Conservation (phyloP, 2,888 invertebrate genomes). For the Pocota personata region DNA sequence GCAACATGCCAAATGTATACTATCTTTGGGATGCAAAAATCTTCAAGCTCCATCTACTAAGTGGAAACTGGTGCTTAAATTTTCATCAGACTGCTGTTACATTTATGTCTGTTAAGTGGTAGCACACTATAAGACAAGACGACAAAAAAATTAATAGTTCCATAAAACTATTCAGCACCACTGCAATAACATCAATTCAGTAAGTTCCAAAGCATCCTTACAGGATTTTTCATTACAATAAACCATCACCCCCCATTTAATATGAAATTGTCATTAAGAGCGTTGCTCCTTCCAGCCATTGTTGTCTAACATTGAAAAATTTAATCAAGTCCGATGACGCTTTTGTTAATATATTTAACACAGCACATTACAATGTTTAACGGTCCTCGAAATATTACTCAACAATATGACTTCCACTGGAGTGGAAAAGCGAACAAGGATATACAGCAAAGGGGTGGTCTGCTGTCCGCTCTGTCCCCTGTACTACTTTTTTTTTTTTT, state of each 20-base stretch:
- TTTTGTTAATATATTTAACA: conserved; percentile 73
- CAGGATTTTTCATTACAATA: conserved; percentile 14
- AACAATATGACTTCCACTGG: conserved; percentile 67
- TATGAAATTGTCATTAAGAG: conserved; percentile 53
- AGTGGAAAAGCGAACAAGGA: conserved; percentile 50
- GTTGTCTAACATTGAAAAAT: conserved; percentile 68
- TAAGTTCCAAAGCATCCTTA: conserved; percentile 2
- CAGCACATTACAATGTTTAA: conserved; percentile 73
- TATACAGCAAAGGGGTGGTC: conserved; percentile 62
- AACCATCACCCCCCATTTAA: conserved; percentile 47
- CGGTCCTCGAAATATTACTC: conserved; percentile 68
- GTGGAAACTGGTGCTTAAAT: background rate
- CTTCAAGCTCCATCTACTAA: background rate
- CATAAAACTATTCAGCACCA: conserved; percentile 6
- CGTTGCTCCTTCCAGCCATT: conserved; percentile 17
- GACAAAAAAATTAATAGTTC: background rate
- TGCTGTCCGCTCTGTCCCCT: background rate
- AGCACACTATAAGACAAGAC: background rate
- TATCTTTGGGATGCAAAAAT: background rate
- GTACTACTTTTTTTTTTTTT: background rate
- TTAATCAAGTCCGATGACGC: conserved; percentile 72
- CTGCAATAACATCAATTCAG: conserved; percentile 28
- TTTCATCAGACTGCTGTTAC: background rate
- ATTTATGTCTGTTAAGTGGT: background rate
- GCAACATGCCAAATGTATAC: no score